A percentile compares a stretch with the other conserved stretches of the same genome.
phyloP scores from a whole-genome alignment of 2,888 invertebrate species.

The Drosophila cracens region DNA sequence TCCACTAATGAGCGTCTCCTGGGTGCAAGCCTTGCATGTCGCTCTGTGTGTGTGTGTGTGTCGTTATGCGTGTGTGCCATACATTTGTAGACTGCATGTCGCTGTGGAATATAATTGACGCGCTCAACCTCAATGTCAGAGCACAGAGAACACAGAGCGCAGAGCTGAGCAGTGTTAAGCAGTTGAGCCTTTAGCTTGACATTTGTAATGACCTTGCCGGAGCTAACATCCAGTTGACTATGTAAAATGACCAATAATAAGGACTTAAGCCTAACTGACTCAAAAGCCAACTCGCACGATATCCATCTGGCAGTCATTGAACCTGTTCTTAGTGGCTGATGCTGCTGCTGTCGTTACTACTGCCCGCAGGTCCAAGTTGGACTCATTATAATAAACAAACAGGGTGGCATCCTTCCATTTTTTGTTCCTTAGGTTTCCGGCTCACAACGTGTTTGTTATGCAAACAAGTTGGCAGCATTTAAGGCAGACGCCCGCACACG shows the following conservation, averaged over 20 bases:
- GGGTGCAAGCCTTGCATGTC: constrained; percentile 36
- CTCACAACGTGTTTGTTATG: constrained; percentile 69
- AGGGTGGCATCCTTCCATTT: constrained; percentile 14
- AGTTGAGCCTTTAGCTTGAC: constrained; percentile 31
- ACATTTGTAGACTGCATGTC: constrained; percentile 56
- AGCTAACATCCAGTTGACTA: constrained; percentile 7
- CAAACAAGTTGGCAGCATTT: constrained; percentile 68
- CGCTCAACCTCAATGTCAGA: constrained; percentile 66
- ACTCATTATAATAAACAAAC: constrained; percentile 53
- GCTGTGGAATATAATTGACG: constrained; percentile 60
- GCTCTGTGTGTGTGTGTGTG: background rate
- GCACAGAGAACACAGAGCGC: background rate
- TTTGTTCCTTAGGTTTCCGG: constrained; percentile 13
- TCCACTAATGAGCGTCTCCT: constrained; percentile 72
- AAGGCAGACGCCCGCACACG: constrained; percentile 21
- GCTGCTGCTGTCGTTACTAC: background rate
- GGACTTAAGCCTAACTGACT: constrained; percentile 2
- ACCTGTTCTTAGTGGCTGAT: constrained; percentile 25
- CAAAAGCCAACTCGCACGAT: background rate
- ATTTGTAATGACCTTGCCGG: constrained; percentile 60
- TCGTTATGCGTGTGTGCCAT: constrained; percentile 10
- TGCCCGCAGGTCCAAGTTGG: constrained; percentile 25
- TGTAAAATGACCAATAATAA: constrained; percentile 23
- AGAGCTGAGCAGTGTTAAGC: constrained; percentile 3
- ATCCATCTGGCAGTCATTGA: constrained; percentile 59